Conservation (phyloP, 2,888 invertebrate species). For the Salticus scenicus region DNA sequence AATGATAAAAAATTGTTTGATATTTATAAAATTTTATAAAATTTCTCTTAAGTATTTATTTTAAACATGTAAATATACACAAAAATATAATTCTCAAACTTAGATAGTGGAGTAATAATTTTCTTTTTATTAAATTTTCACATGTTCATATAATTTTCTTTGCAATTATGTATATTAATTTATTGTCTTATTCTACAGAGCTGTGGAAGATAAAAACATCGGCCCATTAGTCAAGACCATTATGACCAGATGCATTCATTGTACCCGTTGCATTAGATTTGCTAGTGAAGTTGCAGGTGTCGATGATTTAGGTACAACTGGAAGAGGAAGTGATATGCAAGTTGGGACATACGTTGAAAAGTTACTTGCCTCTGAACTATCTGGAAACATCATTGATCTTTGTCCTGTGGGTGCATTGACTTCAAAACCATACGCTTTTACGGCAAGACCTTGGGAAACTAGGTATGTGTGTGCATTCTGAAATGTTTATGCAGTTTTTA, state of each 20-base stretch:
- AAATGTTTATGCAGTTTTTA: too few relatives aligned
- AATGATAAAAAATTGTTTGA: too few relatives aligned
- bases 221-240: constrained; percentile 98
- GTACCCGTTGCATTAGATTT: constrained; percentile 97
- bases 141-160: too few relatives aligned
- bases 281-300: constrained; percentile 99
- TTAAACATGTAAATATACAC: too few relatives aligned
- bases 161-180: too few relatives aligned
- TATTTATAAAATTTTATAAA: too few relatives aligned
- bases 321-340: constrained; percentile 97
- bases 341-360: constrained; percentile 99
- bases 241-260: constrained; percentile 99
- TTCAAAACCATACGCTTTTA: constrained; percentile 97
- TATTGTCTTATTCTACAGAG: too few relatives aligned
- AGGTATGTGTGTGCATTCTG: constrained; percentile 77
- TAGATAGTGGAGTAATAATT: too few relatives aligned
- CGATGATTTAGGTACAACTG: constrained; percentile 95
- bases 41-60: too few relatives aligned
- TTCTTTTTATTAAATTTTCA: too few relatives aligned
- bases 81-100: too few relatives aligned
- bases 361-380: constrained; percentile 91
- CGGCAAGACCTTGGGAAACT: constrained; percentile 98
- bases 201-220: constrained; percentile 99
- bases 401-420: constrained; percentile 99
- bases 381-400: constrained; percentile 98